Conservation (phyloP, 2,797 vertebrate species). For the Sternotherus odoratus region DNA sequence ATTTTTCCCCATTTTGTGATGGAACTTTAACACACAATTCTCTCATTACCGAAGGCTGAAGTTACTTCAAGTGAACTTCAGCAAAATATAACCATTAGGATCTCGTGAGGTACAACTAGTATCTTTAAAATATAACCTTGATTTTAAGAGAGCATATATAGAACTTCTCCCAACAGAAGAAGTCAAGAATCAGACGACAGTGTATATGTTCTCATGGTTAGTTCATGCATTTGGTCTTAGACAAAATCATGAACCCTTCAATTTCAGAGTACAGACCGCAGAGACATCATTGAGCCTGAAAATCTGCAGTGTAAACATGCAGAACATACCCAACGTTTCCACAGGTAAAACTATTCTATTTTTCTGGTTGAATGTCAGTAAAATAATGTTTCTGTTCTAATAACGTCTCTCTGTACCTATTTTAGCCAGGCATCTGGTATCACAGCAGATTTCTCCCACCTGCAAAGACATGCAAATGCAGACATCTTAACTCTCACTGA, state of each 20-base stretch:
- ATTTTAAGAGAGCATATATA: not conserved
- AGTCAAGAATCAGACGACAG: not conserved
- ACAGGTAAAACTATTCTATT: not conserved
- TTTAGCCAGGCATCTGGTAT: conserved; percentile 65
- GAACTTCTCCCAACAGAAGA: not conserved
- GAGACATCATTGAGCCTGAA: not conserved
- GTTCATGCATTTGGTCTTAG: not conserved
- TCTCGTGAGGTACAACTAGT: accelerated
- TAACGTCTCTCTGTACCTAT: conserved; percentile 1
- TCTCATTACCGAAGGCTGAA: not conserved
- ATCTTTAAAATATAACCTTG: not conserved
- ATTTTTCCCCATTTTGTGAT: not conserved
- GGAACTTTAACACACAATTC: not conserved
- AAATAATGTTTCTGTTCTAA: not conserved
- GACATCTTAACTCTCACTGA: not conserved
- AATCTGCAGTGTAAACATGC: not conserved
- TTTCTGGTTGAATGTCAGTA: not conserved
- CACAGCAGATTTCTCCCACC: conserved; percentile 59
- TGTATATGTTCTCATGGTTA: not conserved
- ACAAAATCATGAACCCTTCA: not conserved
- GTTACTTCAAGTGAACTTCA: not conserved
- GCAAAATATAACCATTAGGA: not conserved
- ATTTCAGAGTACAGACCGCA: not conserved
- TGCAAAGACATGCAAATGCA: conserved; percentile 43
- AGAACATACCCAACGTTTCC: not conserved